Base-by-base conservation (phyloP, 2,888 invertebrate species). In the Papilio protenor region DNA sequence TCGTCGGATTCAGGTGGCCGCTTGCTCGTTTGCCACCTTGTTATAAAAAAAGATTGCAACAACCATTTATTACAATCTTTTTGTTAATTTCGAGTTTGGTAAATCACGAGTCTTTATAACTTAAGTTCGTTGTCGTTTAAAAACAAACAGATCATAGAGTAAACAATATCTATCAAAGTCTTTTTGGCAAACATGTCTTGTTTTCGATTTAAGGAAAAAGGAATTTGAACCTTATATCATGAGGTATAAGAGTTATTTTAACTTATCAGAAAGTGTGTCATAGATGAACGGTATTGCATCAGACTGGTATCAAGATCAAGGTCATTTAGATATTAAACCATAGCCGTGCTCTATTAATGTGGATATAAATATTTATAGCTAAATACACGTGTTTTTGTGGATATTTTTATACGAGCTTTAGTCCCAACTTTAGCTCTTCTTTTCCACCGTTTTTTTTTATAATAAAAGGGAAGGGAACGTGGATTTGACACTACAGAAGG, bases 101-200 rank as follows among this genome's bases (percentile, higher is more conserved):
- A 14, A 8, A 61, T 27, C 23, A 57, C 21, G n/a, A 57, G 57
- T 10, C 10, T 55, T n/a, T 55, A 55, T n/a, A 23, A 59, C 16
- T 4, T 33, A 64, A 64, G 64, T 64, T 64, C 64, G 18, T 64
- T 64, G 27, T 18, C 33, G 64, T 64, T 16, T 64, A 33, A 59
- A 59, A 59, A 59, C 57, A 64, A 16, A 64, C 33, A 27, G 23
- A 2, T 33, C 8, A 14, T 45, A 57, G 45, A 16, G 55, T 55
- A 57, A 76, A 76, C 70, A 70, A 70, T 6, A 70, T 76, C 27
- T 2, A 70, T 76, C 75, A 76, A 59, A 47, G 75, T 76, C 49
- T 64, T 45, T 33, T 33, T 18, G 27, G 33, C 64, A 64, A 64
- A 64, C 33, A 64, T 27, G 27, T 1, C 33, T 16, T 64, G 33